Evolutionary conservation across 2,113 vertebrate genomes (phyloP), one percentile per base, ranked within the genome.

Genomic region (Anser cygnoides): DNA sequence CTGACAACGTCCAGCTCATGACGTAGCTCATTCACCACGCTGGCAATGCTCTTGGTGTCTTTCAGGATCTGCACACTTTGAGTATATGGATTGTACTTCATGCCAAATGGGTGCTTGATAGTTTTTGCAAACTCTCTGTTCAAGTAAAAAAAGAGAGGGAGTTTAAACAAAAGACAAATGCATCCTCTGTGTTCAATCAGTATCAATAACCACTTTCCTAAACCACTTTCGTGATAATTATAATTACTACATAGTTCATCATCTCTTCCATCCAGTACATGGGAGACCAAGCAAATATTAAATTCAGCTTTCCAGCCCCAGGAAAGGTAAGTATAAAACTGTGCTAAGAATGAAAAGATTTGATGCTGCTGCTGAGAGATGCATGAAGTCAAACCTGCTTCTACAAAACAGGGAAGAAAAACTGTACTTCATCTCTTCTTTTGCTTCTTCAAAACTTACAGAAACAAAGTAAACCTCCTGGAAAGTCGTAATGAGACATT

Each of bases 101-200:
- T 98, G 5, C 98, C 99, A 97, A 99, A 99, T 3, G 99, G 99
- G n/a, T 99, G 98, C 96, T 98, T 99, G 93, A 99, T 99, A 90
- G 99, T 99, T 98, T 99, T 99, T 78, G 99, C 98, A 97, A 99
- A 99, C 96, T 99, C 99, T 97, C 99, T 99, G 33, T 91, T 94
- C 25, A 59, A 25, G 54, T 92, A 93, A 68, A 92, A 61, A 79
- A 31, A 91, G 52, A 80, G 31, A 58, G 10, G 2, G 15, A 78
- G 25, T 87, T 75, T 4, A 49, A 79, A 25, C 15, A 49, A 87
- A 54, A n/a, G 21, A 43, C 46, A 78, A 63, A 68, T 16, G 13
- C 21, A 41, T 61, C 49, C 39, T 84, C 35, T 5, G 1, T 55
- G 15, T 57, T 28, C 41, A 52, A 55, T 16, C 72, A 59, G 52